A percentile compares a stretch with the other conserved stretches of the same genome.
These are phyloP conservation scores for Arctopsyche grandis DNA, from an alignment of 1,140 invertebrate species.

Conservation along the genomic window DNA sequence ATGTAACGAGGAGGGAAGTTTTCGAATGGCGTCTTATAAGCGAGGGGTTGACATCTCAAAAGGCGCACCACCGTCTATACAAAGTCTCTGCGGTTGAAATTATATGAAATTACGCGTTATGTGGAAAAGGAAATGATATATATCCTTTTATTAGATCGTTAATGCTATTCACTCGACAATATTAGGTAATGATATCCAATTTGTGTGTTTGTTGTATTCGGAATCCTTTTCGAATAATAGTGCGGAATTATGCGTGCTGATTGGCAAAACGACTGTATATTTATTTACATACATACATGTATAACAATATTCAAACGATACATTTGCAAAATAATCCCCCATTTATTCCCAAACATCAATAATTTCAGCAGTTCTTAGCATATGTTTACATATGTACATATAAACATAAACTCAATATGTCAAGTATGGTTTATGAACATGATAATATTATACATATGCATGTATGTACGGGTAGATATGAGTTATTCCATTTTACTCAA, in stretches of 20 bases:
- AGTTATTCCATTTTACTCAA: no score
- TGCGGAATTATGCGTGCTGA: neutral
- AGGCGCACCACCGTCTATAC: slow-evolving; percentile 26
- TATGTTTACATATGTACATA: no score
- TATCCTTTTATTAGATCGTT: slow-evolving; percentile 43
- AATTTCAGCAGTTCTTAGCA: no score
- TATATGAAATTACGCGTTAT: slow-evolving; percentile 43
- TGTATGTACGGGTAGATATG: no score
- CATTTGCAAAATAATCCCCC: no score
- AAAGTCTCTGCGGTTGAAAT: slow-evolving; percentile 31
- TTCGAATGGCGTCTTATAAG: slow-evolving; percentile 39
- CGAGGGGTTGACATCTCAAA: slow-evolving; percentile 34
- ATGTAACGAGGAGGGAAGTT: slow-evolving; percentile 4
- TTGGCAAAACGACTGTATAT: neutral
- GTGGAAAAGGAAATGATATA: slow-evolving; percentile 45
- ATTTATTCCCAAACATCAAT: no score
- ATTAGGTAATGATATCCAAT: slow-evolving; percentile 41
- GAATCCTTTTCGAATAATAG: slow-evolving; percentile 3
- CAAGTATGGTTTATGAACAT: no score
- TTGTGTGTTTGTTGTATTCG: slow-evolving; percentile 25
- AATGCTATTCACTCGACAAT: slow-evolving; percentile 38
- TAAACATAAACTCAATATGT: no score
- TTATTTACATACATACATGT: no score
- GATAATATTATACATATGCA: no score
- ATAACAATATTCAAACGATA: neutral